Conservation (phyloP, 2,888 invertebrate genomes). For the Tromatobia lineatoria region DNA sequence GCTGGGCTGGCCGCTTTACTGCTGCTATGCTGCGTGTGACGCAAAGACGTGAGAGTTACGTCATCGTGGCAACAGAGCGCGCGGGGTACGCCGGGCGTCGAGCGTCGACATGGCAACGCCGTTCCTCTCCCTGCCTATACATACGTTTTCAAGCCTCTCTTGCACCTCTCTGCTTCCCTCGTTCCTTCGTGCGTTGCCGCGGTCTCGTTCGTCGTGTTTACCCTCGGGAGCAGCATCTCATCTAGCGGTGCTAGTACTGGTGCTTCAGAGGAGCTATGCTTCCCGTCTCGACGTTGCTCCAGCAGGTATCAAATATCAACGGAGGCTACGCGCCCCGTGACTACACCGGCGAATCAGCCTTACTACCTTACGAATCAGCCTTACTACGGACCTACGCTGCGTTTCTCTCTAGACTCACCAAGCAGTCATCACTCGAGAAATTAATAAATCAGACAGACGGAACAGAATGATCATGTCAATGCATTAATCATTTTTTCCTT, state of each 20-base stretch:
- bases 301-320: constrained; percentile 64
- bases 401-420: background rate
- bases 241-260: constrained; percentile 48
- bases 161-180: constrained; percentile 61
- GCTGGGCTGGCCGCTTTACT: constrained; percentile 28
- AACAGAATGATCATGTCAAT: too few species aligned
- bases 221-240: constrained; percentile 70
- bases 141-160: constrained; percentile 55
- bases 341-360: background rate
- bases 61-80: constrained; percentile 78
- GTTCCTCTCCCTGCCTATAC: constrained; percentile 68
- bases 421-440: background rate
- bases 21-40: constrained; percentile 73
- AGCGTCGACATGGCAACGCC: constrained; percentile 82
- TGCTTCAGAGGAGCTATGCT: background rate
- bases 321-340: constrained; percentile 1
- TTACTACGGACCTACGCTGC: background rate
- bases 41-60: constrained; percentile 82
- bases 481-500: too few species aligned
- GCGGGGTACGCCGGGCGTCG: constrained; percentile 69
- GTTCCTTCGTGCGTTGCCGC: constrained; percentile 40
- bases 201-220: constrained; percentile 70
- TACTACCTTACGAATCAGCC: background rate
- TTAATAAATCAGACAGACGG: background rate
- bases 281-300: constrained; percentile 22